Base-by-base conservation (phyloP, 2,888 invertebrate genomes). In the Margaritifera margaritifera region DNA sequence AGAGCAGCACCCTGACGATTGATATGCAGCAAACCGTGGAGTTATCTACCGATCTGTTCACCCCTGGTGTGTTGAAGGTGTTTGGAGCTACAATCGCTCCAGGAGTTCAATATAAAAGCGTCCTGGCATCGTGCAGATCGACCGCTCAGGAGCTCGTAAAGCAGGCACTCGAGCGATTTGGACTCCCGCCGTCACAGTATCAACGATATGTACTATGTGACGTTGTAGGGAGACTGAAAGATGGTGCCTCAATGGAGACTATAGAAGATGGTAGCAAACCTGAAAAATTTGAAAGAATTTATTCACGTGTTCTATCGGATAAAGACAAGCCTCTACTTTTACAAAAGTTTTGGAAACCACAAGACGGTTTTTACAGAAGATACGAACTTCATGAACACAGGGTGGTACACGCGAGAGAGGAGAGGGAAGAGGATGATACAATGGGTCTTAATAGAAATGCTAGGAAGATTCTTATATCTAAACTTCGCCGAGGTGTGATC, bases 271-370 rank as follows among this genome's bases (percentile, higher is more conserved):
- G 66, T 60, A 62, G 22, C 56, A 57, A 56, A 8, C 61, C 69
- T 6, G 66, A 71, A 52, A 73, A 77, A 65, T 87, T 87, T 87
- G 77, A 77, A 42, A 73, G 80, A 53, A 80, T 85, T n/a, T 87
- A 81, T 59, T 66, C 77, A 2, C 75, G 88, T 11, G 74, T 82
- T 53, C 75, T 88, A 20, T 79, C 81, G 8, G 82, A 85, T 66
- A 74, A 77, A 25, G 88, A 88, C 70, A 79, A 80, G 51, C 86
- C 87, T 2, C 71, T 87, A n/a, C 76, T 85, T 18, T 74, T 87
- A 50, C 86, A 86, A 66, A 81, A 83, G 57, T 85, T 83, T 71
- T 87, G 87, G 88, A 84, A 84, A 62, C 88, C 88, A n/a, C 74
- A 80, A 42, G 83, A 82, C n/a, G 86, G 85, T 20, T 83, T 78